Base-by-base conservation (phyloP, 2,888 invertebrate genomes). In the Orthonevra nobilis region DNA sequence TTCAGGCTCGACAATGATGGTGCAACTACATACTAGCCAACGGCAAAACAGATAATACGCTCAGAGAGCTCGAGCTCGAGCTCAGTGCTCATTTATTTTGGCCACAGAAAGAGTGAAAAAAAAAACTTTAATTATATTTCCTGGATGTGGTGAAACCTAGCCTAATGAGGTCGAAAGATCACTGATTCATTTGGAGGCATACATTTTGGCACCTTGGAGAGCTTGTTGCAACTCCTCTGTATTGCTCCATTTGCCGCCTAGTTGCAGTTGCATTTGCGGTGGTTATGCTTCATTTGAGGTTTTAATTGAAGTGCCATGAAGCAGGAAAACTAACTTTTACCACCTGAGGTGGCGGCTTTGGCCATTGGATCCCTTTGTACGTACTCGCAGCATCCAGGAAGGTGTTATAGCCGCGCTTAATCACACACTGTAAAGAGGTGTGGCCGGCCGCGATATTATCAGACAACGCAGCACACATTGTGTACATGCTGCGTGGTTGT, bases 81-180 rank as follows among this genome's bases (percentile, higher is more conserved):
- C 2, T 17, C 34, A 30, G 19, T 15, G 66, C 54, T 56, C 73
- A 56, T 79, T 79, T 79, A 79, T 73, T 79, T n/a, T 79, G 73
- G 66, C 60, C 60, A n/a, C n/a, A n/a, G n/a, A n/a, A n/a, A n/a
- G n/a, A n/a, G n/a, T n/a, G n/a, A n/a, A n/a, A n/a, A n/a, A n/a
- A n/a, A n/a, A 79, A 79, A 73, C 60, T 79, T 79, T 79, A 79
- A 79, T 79, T 79, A 79, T 79, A 66, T 73, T 79, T 79, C 79
- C 79, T 79, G 79, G 66, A 79, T 61, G 66, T 73, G 73, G 72
- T 66, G 79, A 79, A 73, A 77, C 61, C 38, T n/a, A n/a, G 34
- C 38, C 73, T 79, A 79, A 79, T 79, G 79, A 79, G 79, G 79
- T 79, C 79, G 79, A 79, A 56, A 73, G 79, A 79, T 79, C 79